Evolutionary conservation across 2,888 invertebrate species (phyloP).

Genomic region (Vanessa cardui): DNA sequence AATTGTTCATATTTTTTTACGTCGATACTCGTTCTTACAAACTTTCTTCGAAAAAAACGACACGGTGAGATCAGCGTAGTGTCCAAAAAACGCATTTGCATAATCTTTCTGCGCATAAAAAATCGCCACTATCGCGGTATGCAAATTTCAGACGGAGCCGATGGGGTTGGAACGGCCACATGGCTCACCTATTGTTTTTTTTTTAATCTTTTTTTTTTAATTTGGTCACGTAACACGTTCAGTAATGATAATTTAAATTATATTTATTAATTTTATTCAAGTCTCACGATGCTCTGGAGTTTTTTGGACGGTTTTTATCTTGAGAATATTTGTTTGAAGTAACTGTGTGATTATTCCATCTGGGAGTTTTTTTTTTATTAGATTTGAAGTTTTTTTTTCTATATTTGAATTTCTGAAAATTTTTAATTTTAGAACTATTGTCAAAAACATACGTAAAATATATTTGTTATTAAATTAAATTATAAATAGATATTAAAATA

Average conservation of each 20-base stretch:
- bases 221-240: slow-evolving; percentile 73
- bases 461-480: too few species aligned
- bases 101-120: slow-evolving; percentile 72
- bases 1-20: slow-evolving; percentile 35
- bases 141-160: slow-evolving; percentile 59
- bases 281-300: slow-evolving; percentile 64
- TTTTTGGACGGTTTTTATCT: slow-evolving; percentile 48
- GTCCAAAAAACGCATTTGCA: slow-evolving; percentile 79
- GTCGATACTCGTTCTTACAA: slow-evolving; percentile 39
- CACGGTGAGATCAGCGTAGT: slow-evolving; percentile 43
- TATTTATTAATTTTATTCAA: slow-evolving; percentile 66
- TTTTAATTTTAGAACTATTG: neutral
- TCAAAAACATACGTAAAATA: too few species aligned
- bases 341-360: slow-evolving; percentile 22
- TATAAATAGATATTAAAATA: too few species aligned
- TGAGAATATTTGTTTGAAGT: slow-evolving; percentile 35
- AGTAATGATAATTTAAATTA: slow-evolving; percentile 51
- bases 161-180: slow-evolving; percentile 63
- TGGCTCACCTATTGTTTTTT: slow-evolving; percentile 48
- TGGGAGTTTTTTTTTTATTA: slow-evolving; percentile 10
- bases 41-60: slow-evolving; percentile 56
- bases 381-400: neutral
- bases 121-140: slow-evolving; percentile 71
- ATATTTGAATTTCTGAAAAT: neutral
- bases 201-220: slow-evolving; percentile 54